A percentile compares a stretch with the other conserved stretches of the same genome.
These are phyloP conservation scores for Plagodis pulveraria DNA, from an alignment of 2,888 invertebrate genomes.

Conservation along the genomic window DNA sequence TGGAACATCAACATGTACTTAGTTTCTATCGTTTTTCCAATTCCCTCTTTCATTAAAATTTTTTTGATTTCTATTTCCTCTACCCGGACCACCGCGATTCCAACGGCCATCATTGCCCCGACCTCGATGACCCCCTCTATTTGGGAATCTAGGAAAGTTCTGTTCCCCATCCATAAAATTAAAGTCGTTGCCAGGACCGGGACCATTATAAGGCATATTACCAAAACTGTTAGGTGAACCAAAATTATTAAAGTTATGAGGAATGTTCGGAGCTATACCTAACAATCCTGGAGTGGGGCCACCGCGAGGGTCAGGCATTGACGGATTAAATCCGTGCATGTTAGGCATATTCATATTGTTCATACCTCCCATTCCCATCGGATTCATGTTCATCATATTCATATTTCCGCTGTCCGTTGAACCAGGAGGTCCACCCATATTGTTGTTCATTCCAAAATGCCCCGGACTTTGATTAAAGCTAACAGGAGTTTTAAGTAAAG, in stretches of 20 bases:
- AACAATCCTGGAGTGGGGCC: slow-evolving; percentile 84
- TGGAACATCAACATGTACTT: neutral
- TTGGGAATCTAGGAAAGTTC: slow-evolving; percentile 73
- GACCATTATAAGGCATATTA: slow-evolving; percentile 76
- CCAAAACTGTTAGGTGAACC: slow-evolving; percentile 72
- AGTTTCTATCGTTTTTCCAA: slow-evolving; percentile 82
- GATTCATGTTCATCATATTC: slow-evolving; percentile 61
- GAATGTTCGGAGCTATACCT: slow-evolving; percentile 84
- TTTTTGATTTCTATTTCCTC: slow-evolving; percentile 80
- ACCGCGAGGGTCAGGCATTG: slow-evolving; percentile 76
- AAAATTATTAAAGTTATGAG: slow-evolving; percentile 77
- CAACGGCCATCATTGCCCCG: slow-evolving; percentile 78
- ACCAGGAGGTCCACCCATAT: slow-evolving; percentile 57
- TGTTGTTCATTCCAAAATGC: slow-evolving; percentile 64
- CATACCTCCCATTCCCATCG: slow-evolving; percentile 75
- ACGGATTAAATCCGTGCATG: slow-evolving; percentile 72
- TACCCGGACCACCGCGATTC: slow-evolving; percentile 66
- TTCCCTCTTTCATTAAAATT: slow-evolving; percentile 79
- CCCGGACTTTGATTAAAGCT: slow-evolving; percentile 68
- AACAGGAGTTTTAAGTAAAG: slow-evolving; percentile 72
- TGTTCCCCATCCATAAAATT: slow-evolving; percentile 75
- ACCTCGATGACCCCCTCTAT: slow-evolving; percentile 73
- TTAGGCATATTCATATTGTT: slow-evolving; percentile 72
- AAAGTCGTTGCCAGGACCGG: slow-evolving; percentile 70
- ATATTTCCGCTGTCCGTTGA: slow-evolving; percentile 66